Evolutionary conservation across 2,113 vertebrate species (phyloP), one percentile per base, ranked within the genome.

Genomic region (Misgurnus mizolepis): DNA sequence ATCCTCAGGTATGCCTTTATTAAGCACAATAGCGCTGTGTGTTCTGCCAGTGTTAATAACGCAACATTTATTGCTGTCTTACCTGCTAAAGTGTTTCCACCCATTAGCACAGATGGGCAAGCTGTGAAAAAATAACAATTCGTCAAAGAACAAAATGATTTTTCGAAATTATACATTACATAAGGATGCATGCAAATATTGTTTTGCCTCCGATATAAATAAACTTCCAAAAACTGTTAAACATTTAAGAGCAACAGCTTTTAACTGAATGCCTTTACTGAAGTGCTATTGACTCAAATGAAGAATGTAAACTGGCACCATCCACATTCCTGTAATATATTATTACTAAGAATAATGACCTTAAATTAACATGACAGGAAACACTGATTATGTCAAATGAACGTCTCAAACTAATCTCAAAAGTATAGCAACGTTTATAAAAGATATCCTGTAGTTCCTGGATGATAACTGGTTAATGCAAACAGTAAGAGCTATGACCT

Each of bases 71-170:
- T 62, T n/a, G 50, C 6, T 3, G 7, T 76, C 85, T 82, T 94
- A 99, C 98, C 98, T 93, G 96, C 93, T 85, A 98, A 85, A 22
- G 94, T 95, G 87, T 90, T 90, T 40, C 96, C 96, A 76, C 95
- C 95, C 90, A 95, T 96, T 84, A 95, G 89, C 78, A 97, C 90
- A 81, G 96, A 85, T 0, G 98, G 98, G 81, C 98, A 99, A 80
- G 96, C 98, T 99, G 89, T 40, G 88, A 76, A 87, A 43, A 70
- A 85, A 81, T n/a, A 65, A 64, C 27, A 69, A 68, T 58, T 60
- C 17, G 6, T n/a, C 41, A 17, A 40, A 60, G 45, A 62, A 79
- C 53, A 10, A 79, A 79, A 64, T 55, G 56, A 41, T 34, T 73
- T n/a, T 72, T 61, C 40, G 9, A 11, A 60, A 69, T 69, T 17